Conservation (phyloP, 2,888 invertebrate species). For the Eupithecia tripunctaria region DNA sequence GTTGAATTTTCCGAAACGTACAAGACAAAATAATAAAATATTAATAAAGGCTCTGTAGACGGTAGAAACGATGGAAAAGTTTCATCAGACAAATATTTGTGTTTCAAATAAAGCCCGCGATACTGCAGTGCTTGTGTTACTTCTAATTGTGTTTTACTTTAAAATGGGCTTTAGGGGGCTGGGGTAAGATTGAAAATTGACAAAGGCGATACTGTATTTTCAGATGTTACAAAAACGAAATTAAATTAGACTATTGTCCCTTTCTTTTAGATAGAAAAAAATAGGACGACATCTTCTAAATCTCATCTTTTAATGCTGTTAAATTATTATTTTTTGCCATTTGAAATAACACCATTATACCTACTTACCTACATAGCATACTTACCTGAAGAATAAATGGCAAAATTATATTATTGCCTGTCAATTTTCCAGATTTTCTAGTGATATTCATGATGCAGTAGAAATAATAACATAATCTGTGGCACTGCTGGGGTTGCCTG, state of each 20-base stretch:
- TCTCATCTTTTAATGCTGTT: neutral
- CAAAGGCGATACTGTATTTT: neutral
- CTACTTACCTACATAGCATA: neutral
- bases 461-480: conserved; percentile 12
- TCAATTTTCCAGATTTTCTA: neutral
- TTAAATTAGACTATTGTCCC: neutral
- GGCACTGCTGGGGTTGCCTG: conserved; percentile 30
- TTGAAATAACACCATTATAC: neutral
- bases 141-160: conserved; percentile 3
- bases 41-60: conserved; percentile 81
- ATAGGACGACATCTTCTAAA: neutral
- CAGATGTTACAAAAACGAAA: neutral
- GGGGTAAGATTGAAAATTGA: neutral
- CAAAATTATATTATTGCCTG: neutral
- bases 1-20: conserved; percentile 78
- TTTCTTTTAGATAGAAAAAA: neutral
- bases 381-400: neutral
- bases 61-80: conserved; percentile 68
- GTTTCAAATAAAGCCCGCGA: conserved; percentile 81
- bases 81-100: conserved; percentile 81
- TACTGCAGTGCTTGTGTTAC: conserved; percentile 48
- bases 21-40: conserved; percentile 85
- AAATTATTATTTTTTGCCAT: neutral
- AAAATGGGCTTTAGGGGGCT: conserved; percentile 10
- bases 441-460: neutral